Conservation (phyloP, 2,113 vertebrate species). For the Plestiodon gilberti region DNA sequence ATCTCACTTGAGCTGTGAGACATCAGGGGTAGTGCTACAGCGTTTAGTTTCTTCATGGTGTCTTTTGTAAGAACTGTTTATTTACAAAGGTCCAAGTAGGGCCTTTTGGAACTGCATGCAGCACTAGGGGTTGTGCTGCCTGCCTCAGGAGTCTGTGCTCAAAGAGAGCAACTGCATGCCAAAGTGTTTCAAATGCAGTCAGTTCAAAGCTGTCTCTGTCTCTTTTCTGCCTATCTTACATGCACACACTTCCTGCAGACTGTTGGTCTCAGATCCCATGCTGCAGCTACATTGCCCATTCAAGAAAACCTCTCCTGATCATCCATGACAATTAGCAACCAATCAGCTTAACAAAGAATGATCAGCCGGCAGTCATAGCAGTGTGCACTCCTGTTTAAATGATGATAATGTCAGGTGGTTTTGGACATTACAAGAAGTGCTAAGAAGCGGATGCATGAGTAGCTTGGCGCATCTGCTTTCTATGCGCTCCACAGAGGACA, state of each 20-base stretch:
- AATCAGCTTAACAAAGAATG: not conserved
- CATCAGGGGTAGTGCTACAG: not conserved
- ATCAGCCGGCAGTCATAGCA: not conserved
- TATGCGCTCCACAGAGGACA: not conserved
- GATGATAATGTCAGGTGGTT: not conserved
- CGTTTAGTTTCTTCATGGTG: not conserved
- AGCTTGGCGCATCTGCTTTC: too few relatives aligned
- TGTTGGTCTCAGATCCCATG: too few relatives aligned
- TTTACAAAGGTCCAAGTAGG: not conserved
- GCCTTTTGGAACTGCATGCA: not conserved
- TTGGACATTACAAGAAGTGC: too few relatives aligned
- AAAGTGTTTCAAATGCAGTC: not conserved
- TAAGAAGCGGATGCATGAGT: not conserved
- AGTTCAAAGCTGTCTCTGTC: too few relatives aligned
- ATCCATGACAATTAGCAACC: not conserved
- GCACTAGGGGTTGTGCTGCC: not conserved
- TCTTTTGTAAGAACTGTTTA: not conserved
- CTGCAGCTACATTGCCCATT: too few relatives aligned
- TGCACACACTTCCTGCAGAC: too few relatives aligned
- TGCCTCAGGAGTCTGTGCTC: not conserved
- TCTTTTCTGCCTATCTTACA: too few relatives aligned
- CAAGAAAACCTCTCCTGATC: too few relatives aligned
- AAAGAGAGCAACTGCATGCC: not conserved
- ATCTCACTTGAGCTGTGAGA: not conserved
- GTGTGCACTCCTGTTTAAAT: not conserved